phyloP scores from a whole-genome alignment of 2,797 vertebrate species.

The Ctenosaura bakeri region DNA sequence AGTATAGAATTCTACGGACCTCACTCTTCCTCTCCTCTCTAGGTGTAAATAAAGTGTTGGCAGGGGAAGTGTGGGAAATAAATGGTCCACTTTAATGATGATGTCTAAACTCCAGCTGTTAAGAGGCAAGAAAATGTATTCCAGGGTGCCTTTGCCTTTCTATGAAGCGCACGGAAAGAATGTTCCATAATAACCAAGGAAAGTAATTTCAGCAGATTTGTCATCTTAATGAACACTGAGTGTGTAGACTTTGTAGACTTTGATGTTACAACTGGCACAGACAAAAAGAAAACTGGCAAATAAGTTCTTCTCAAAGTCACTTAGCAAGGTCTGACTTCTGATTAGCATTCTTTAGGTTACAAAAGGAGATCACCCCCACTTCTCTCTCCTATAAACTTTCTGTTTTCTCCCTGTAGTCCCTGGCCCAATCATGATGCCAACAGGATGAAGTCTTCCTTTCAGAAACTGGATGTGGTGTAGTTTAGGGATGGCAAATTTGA shows the following conservation, averaged over 20 bases:
- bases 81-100: accelerated
- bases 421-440: not conserved
- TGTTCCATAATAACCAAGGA: slow-evolving; percentile 9
- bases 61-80: not conserved
- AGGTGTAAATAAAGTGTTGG: slow-evolving; percentile 16
- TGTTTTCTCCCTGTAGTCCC: not conserved
- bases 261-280: not conserved
- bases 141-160: slow-evolving; percentile 12
- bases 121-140: not conserved
- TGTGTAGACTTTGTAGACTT: slow-evolving; percentile 1
- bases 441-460: not conserved
- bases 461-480: not conserved
- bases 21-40: not conserved
- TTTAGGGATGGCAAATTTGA: not conserved
- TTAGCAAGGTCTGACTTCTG: not conserved
- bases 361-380: not conserved
- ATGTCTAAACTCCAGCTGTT: slow-evolving; percentile 29
- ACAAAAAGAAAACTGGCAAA: not conserved
- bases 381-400: not conserved
- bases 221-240: not conserved
- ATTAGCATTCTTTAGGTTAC: not conserved
- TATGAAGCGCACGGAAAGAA: slow-evolving; percentile 11
- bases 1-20: not conserved
- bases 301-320: not conserved
- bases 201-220: not conserved